Base-by-base conservation (phyloP, 2,797 vertebrate species). In the Molossus alvarezi region DNA sequence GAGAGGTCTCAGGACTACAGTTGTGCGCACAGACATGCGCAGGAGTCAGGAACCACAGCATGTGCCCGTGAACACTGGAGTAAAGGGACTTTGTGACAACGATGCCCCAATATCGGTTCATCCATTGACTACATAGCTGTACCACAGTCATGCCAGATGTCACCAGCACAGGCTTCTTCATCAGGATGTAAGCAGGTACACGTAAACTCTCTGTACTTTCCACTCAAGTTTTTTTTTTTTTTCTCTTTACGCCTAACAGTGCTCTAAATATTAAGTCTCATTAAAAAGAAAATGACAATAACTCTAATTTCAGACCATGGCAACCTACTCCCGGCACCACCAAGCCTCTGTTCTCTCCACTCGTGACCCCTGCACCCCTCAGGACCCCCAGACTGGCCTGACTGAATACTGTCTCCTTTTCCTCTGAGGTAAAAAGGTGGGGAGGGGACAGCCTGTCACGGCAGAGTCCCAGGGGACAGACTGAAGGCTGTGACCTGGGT, bases 101-200 rank as follows among this genome's bases (percentile, higher is more conserved):
- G 17, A n/a, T 21, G 57, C 1, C 23, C 55, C 18, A 5, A 3
- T 15, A 3, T 13, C 2, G 17, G 18, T 21, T 58, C 37, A 23
- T 48, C 27, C 1, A 8, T n/a, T 15, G 25, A 2, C 2, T 27
- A 64, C 27, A 8, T 29, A 29, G 2, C 5, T 2, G 6, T 6
- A 45, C 41, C 55, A 10, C 37, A 11, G 27, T 23, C 9, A n/a
- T 4, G 3, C 27, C 25, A 41, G 37, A 29, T 6, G 37, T 60
- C 53, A 21, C 20, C 3, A 18, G 48, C 14, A 25, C 21, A 23
- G 62, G 9, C 6, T 25, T 9, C 82, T 37, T 69, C 9, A 8
- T 8, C 3, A 21, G 18, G 45, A 18, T 8, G 9, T 9, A 6
- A 65, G 10, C 33, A 4, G 10, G 51, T 3, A 41, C 3, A 27